Conservation (phyloP, 2,113 vertebrate species). For the Saccopteryx leptura region DNA sequence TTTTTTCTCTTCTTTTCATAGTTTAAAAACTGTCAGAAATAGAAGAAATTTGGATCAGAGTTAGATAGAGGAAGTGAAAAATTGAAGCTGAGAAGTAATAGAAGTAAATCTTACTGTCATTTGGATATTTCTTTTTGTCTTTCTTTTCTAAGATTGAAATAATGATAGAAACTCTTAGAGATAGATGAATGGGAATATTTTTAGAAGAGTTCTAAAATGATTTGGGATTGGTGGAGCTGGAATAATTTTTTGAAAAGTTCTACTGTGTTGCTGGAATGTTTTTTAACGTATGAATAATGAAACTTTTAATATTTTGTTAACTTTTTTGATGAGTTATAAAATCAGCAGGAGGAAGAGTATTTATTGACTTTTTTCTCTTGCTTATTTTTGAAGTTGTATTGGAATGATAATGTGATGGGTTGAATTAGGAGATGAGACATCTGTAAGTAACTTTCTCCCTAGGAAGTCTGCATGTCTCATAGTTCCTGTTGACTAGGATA, state of each 20-base stretch:
- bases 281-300: not conserved
- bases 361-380: constrained; percentile 64
- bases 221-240: not conserved
- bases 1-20: not conserved
- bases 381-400: constrained; percentile 82
- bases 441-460: constrained; percentile 80
- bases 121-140: not conserved
- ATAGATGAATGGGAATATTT: not conserved
- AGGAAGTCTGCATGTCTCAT: constrained; percentile 73
- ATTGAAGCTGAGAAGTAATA: not conserved
- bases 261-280: not conserved
- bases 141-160: constrained; percentile 44
- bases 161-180: constrained; percentile 1
- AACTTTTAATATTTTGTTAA: constrained; percentile 5
- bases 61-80: constrained; percentile 14
- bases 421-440: constrained; percentile 72
- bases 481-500: constrained; percentile 79
- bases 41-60: not conserved
- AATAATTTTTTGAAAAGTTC: not conserved
- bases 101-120: not conserved
- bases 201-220: not conserved
- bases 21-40: constrained; percentile 1
- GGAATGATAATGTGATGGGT: constrained; percentile 80
- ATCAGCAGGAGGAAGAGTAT: constrained; percentile 69
- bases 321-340: constrained; percentile 61